Base-by-base conservation (phyloP, 1,140 invertebrate genomes). In the Penaeus vannamei region DNA sequence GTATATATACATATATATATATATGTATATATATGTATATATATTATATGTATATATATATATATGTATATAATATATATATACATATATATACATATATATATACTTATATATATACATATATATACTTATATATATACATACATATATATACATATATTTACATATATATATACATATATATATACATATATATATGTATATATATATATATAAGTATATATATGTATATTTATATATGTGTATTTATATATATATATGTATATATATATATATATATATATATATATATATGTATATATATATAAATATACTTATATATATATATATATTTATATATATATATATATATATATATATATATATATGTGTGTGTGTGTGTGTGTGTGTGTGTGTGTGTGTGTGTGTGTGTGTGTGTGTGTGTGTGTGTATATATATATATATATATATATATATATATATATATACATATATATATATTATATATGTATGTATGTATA, bases 381-480 rank as follows among this genome's bases (percentile, higher is more conserved):
- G 32, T 26, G 32, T 26, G 32, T 29, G 12, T 20, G 32, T 76
- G 32, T 76, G 32, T 76, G 32, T 22, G 32, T 7, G 2, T 76
- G 4, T 76, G 4, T 76, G 3, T 76, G 4, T 76, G 4, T 36
- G 19, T 20, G 19, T 69, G 17, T 69, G n/a, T 69, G n/a, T 69
- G n/a, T 69, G n/a, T 69, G 2, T 29, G 3, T 76, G 8, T 76
- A 76, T 76, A 26, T 76, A 76, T 76, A 26, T 76, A 76, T 76
- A 76, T 76, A 76, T 76, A 76, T 76, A 76, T 76, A 76, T 76
- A 76, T 76, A 76, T 76, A 76, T 76, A 76, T 76, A 76, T 76
- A 72, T 76, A 76, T 76, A 76, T 76, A 36, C 32, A 76, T 76
- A 76, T 76, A 76, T 29, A 32, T 76, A 76, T 76, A 76, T 76